Evolutionary conservation across 2,797 vertebrate genomes (phyloP), one percentile per base, ranked within the genome.

Genomic region (Sardinella longiceps): DNA sequence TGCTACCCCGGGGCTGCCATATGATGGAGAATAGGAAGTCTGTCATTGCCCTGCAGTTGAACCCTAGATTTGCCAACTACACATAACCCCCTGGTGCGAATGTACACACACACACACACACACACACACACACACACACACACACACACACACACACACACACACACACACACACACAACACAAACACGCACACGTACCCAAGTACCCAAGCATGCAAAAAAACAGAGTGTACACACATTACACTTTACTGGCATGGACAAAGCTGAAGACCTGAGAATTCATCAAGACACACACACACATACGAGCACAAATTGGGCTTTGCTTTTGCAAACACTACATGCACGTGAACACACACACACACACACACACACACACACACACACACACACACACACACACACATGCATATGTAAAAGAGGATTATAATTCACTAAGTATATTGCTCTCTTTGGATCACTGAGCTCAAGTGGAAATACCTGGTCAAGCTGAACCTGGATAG

Each of bases 21-120:
- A 91, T 93, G 94, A 95, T 94, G 91, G 92, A 94, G 92, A 91
- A 90, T 87, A 88, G 88, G 90, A 90, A 87, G 89, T 89, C 83
- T 92, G 92, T 92, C 90, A 90, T 95, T 95, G 94, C 93, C 94
- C 94, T 88, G 91, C 92, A 88, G 91, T 84, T 95, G 94, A 95
- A 95, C 94, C 92, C 91, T 10, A 87, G 85, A 87, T 85, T 43
- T 89, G 86, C 89, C 63, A 70, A 33, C 63, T 70, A 70, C 28
- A 30, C 63, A 70, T 37, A 70, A 15, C 63, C 28, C 60, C n/a
- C 25, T 28, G n/a, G 28, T 84, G 88, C 83, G 86, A 53, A 84
- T 85, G 84, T 77, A 51, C 88, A 81, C 74, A 84, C 84, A 70
- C 70, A 80, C 56, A 63, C 82, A 80, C 85, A 84, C 80, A 83